Percentiles rank a stretch among this genome's conserved stretches.
Conservation (phyloP, 2,888 invertebrate species). For the Aquatica leii region DNA sequence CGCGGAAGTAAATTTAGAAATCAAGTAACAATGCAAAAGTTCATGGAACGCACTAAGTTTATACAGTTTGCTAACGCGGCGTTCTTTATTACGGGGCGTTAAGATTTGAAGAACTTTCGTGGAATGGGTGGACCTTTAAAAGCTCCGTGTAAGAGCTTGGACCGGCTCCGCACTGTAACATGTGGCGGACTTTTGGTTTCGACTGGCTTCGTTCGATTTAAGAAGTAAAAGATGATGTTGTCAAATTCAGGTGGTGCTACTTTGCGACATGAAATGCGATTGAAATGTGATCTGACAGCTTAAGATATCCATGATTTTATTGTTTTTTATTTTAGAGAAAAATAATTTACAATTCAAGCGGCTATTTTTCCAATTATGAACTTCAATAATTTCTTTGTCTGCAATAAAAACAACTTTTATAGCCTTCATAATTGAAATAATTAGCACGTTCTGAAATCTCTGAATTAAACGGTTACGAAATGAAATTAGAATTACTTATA, state of each 20-base stretch:
- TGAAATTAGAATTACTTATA: slow-evolving; percentile 6
- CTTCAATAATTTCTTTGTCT: background rate
- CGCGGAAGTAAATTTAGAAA: slow-evolving; percentile 31
- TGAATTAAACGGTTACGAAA: slow-evolving; percentile 1
- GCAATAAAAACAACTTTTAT: slow-evolving; percentile 8
- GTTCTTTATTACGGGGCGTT: background rate
- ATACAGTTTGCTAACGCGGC: slow-evolving; percentile 25
- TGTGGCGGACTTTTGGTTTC: slow-evolving; percentile 44
- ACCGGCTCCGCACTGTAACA: slow-evolving; percentile 36
- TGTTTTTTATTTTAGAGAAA: slow-evolving; percentile 43
- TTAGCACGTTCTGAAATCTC: background rate
- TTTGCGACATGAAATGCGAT: slow-evolving; percentile 51
- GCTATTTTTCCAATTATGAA: background rate
- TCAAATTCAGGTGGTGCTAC: slow-evolving; percentile 52
- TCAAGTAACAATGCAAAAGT: slow-evolving; percentile 32
- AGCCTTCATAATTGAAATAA: slow-evolving; percentile 16
- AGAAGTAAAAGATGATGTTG: slow-evolving; percentile 53
- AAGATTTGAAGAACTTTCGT: slow-evolving; percentile 7
- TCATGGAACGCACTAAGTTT: slow-evolving; percentile 31
- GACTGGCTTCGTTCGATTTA: slow-evolving; percentile 45
- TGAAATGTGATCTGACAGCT: slow-evolving; percentile 52
- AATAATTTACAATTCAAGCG: slow-evolving; percentile 22
- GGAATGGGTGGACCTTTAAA: slow-evolving; percentile 27
- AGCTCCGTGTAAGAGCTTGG: slow-evolving; percentile 25
- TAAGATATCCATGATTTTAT: slow-evolving; percentile 52